phyloP scores from a whole-genome alignment of 2,797 vertebrate species.

The Mus spretus region DNA sequence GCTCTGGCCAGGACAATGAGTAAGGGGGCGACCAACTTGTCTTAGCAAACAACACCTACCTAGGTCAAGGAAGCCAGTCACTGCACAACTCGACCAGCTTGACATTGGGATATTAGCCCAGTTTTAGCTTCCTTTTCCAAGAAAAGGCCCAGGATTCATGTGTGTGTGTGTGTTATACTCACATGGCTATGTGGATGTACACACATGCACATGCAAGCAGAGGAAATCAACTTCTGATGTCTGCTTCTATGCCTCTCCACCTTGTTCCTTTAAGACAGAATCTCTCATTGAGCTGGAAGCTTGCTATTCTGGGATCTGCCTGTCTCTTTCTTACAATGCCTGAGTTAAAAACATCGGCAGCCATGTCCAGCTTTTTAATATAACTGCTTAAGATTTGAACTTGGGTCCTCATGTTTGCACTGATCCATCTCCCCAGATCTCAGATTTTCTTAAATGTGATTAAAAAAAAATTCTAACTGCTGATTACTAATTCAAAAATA shows the following conservation, averaged over 20 bases:
- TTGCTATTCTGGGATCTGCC: neutral
- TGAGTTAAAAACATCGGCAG: neutral
- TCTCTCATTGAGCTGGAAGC: neutral
- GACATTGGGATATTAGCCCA: neutral
- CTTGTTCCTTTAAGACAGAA: neutral
- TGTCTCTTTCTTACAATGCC: neutral
- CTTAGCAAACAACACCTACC: no score
- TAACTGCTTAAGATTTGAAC: neutral
- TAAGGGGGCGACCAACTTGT: accelerated
- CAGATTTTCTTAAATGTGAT: neutral
- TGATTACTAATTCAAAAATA: neutral
- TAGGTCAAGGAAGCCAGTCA: neutral
- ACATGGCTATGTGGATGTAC: neutral
- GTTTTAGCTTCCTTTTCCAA: constrained; percentile 40
- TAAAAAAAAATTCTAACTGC: neutral
- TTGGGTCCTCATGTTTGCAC: no score
- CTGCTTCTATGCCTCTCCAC: neutral
- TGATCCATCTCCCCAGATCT: neutral
- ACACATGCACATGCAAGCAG: neutral
- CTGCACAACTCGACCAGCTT: neutral
- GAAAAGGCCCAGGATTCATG: neutral
- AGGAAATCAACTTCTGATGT: neutral
- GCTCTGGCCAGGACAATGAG: no score
- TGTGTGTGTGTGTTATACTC: no score
- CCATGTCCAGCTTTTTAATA: neutral